Evolutionary conservation across 2,113 vertebrate species (phyloP), one percentile per base, ranked within the genome.

Genomic region (Brachyistius frenatus): DNA sequence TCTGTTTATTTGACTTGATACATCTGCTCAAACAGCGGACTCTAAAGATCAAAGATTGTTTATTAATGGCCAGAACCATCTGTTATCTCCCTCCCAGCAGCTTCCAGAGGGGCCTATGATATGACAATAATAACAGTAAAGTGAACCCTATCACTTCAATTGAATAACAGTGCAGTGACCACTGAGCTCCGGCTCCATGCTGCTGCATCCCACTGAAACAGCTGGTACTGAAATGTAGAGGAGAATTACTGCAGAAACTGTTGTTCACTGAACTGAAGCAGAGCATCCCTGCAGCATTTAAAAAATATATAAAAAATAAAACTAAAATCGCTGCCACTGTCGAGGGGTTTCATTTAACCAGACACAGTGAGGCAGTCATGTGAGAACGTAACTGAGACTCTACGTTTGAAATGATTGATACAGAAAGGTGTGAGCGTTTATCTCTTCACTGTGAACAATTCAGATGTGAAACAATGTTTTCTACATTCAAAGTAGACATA

Each of bases 1-100:
- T 49, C 1, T 93, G 71, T 91, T 93, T 93, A 78, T 93, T 91
- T 91, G 81, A 61, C 70, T 83, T 90, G 23, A 90, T 80, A 85
- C 91, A 91, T 88, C 89, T 93, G 91, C 83, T 82, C 75, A 88
- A 87, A 92, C 71, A 89, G 60, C 41, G 49, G 52, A 32, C 60
- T 66, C 54, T 35, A 65, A n/a, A 88, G 83, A 89, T 87, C 80
- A 75, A 56, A 89, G 70, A 33, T 14, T 85, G 88, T 89, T 91
- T 92, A 58, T 92, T 89, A 79, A 90, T 10, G 35, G 32, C 73
- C 33, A 16, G 39, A 71, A 36, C 65, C 14, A 80, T n/a, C 62
- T 70, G 58, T 66, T 81, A 65, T 79, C 74, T 76, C 46, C 58
- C 44, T 80, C 64, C 60, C 41, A 55, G 62, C 80, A 62, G 66